Evolutionary conservation across 2,888 invertebrate genomes (phyloP).

Genomic region (Stegana nigrithorax): DNA sequence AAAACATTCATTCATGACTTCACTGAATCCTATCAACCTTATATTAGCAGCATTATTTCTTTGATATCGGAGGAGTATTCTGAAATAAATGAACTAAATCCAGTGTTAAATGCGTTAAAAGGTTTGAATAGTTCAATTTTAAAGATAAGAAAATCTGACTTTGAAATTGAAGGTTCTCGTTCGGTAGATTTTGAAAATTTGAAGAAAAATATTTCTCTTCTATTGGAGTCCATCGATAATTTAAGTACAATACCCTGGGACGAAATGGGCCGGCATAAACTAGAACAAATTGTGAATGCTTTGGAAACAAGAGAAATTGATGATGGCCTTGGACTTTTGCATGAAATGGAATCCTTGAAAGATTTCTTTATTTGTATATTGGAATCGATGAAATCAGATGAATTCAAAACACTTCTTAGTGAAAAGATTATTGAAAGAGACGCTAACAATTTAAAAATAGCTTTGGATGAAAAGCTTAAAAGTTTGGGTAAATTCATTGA

Average conservation of each 20-base stretch:
- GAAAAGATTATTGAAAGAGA: constrained; percentile 6
- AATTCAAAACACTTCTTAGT: constrained; percentile 15
- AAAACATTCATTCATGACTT: constrained; percentile 45
- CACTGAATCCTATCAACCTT: constrained; percentile 38
- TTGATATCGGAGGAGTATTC: constrained; percentile 29
- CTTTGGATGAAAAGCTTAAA: constrained; percentile 24
- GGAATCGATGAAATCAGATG: constrained; percentile 23
- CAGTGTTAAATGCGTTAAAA: constrained; percentile 19
- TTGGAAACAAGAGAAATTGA: too few species aligned
- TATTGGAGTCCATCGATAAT: too few species aligned
- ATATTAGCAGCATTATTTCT: constrained; percentile 33
- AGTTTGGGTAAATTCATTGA: neutral
- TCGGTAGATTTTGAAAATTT: too few species aligned
- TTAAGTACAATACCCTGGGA: too few species aligned
- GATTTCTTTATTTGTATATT: constrained; percentile 30
- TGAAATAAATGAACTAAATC: constrained; percentile 23
- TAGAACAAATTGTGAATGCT: too few species aligned
- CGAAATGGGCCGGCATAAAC: too few species aligned
- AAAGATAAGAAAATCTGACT: constrained; percentile 26
- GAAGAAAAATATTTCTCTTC: too few species aligned
- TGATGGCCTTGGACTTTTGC: constrained; percentile 40
- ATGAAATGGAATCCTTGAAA: constrained; percentile 43
- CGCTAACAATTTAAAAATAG: constrained; percentile 2
- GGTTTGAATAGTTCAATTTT: constrained; percentile 22
- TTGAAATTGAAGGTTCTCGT: too few species aligned